These are phyloP conservation scores for Atta colombica DNA, from an alignment of 1,140 invertebrate species.

Conservation along the genomic window DNA sequence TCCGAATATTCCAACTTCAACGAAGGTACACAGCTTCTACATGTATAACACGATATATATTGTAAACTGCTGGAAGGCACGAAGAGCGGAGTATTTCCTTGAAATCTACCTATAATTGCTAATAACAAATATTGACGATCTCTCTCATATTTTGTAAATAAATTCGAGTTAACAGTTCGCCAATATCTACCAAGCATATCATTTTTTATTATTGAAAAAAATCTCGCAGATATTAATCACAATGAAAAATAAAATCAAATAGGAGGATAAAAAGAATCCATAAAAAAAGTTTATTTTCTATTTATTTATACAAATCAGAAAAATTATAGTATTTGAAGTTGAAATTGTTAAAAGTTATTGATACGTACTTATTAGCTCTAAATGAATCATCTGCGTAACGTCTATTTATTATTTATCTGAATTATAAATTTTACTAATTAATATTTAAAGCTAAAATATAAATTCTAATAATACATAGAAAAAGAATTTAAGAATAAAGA, in stretches of 20 bases:
- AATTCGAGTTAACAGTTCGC: neutral
- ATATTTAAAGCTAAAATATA: neutral
- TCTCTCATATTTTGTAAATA: constrained; percentile 24
- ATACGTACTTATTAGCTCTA: too few relatives aligned
- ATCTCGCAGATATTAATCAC: neutral
- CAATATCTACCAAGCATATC: neutral
- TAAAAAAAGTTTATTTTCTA: neutral
- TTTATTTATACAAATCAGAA: neutral
- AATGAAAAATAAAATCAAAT: constrained; percentile 8
- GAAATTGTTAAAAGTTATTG: neutral
- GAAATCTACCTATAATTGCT: constrained; percentile 40
- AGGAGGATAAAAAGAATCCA: neutral
- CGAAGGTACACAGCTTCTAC: constrained; percentile 8
- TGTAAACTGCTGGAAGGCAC: constrained; percentile 38
- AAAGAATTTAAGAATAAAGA: neutral
- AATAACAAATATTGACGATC: constrained; percentile 42
- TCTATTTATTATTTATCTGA: too few relatives aligned
- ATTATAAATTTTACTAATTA: neutral
- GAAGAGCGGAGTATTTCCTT: constrained; percentile 33
- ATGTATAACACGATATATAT: constrained; percentile 1
- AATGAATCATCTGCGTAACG: neutral
- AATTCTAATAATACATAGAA: neutral
- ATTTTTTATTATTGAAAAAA: neutral
- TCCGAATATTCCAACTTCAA: constrained; percentile 17
- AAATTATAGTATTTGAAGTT: neutral